These are phyloP conservation scores for Carassius auratus DNA, from an alignment of 2,113 vertebrate genomes.

Conservation along the genomic window DNA sequence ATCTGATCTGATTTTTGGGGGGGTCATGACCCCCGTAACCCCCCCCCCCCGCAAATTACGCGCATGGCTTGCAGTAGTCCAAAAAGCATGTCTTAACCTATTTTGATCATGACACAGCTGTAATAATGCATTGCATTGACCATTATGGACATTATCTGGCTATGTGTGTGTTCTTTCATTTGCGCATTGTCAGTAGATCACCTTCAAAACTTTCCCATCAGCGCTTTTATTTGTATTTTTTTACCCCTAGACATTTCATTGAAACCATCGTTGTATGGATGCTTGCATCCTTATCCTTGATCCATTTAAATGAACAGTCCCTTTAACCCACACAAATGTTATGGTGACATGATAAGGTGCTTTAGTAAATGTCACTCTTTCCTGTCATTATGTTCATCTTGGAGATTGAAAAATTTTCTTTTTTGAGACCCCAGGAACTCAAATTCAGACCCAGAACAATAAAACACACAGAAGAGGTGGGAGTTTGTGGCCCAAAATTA, in stretches of 20 bases:
- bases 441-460: too few relatives aligned
- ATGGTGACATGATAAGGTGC: not conserved
- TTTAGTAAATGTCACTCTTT: conserved; percentile 44
- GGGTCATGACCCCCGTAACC: too few relatives aligned
- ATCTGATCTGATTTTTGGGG: too few relatives aligned
- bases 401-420: too few relatives aligned
- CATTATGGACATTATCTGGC: not conserved
- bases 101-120: not conserved
- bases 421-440: too few relatives aligned
- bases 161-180: not conserved
- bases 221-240: not conserved
- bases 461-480: too few relatives aligned
- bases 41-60: too few relatives aligned
- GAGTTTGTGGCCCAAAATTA: too few relatives aligned
- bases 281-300: not conserved
- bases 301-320: not conserved
- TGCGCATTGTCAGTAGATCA: not conserved
- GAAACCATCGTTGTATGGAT: not conserved
- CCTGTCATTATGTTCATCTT: not conserved
- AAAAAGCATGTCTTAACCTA: not conserved
- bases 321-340: not conserved
- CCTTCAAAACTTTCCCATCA: not conserved
- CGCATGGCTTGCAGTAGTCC: too few relatives aligned
- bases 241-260: not conserved
- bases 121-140: not conserved